phyloP scores from a whole-genome alignment of 2,888 invertebrate genomes.

The Aporophyla lueneburgensis region DNA sequence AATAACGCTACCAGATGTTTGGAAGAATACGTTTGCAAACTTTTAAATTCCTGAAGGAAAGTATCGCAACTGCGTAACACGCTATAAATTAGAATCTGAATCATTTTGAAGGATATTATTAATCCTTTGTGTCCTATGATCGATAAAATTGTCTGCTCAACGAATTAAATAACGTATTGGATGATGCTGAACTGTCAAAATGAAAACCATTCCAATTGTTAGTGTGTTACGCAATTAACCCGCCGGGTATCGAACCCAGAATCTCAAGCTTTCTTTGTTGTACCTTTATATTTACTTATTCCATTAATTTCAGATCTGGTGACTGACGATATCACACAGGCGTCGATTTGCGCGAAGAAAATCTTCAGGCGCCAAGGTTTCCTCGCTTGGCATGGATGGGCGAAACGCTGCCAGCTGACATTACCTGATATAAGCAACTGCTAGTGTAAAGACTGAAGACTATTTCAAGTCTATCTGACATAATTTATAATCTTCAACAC shows the following conservation, averaged over 20 bases:
- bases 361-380: slow-evolving; percentile 74
- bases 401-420: slow-evolving; percentile 75
- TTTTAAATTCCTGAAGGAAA: too few relatives aligned
- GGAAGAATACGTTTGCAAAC: too few relatives aligned
- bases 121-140: too few relatives aligned
- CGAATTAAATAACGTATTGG: too few relatives aligned
- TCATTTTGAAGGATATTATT: too few relatives aligned
- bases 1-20: too few relatives aligned
- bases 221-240: too few relatives aligned
- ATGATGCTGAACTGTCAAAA: too few relatives aligned
- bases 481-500: not conserved
- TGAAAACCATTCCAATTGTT: too few relatives aligned
- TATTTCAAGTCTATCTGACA: not conserved
- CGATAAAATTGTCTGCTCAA: too few relatives aligned
- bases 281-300: not conserved
- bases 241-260: not conserved
- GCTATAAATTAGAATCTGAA: too few relatives aligned
- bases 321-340: slow-evolving; percentile 72
- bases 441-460: slow-evolving; percentile 6
- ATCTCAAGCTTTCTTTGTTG: not conserved
- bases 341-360: slow-evolving; percentile 78
- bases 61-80: too few relatives aligned
- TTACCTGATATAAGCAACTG: slow-evolving; percentile 82
- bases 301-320: slow-evolving; percentile 38
- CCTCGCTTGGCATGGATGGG: slow-evolving; percentile 85